Base-by-base conservation (phyloP, 2,888 invertebrate genomes). In the Lasius platythorax region DNA sequence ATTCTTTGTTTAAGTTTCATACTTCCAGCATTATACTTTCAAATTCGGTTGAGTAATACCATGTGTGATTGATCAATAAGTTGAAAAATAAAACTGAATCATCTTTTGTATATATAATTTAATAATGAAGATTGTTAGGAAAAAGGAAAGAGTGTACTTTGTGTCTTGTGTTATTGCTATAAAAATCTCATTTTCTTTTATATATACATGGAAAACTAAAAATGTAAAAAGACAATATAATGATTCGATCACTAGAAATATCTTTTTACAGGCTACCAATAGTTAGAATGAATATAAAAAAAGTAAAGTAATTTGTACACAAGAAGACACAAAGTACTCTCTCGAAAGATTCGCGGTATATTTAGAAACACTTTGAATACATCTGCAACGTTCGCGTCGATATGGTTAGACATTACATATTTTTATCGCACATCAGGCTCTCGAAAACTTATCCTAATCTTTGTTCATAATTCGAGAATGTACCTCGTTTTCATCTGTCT, bases 381-480 rank as follows among this genome's bases (percentile, higher is more conserved):
- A 56, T 63, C 67, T 72, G 18, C 40, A 73, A 84, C 83, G 70
- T 74, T 82, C 78, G 64, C 79, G 66, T 85, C 90, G 88, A 90
- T 90, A 90, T 90, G 90, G 83, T 88, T 85, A 87, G 75, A 83
- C 88, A 82, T 85, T 85, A 53, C n/a, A 53, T 2, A 70, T 84
- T 50, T 72, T 83, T 84, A 85, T 87, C 83, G 78, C 79, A 83
- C 33, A 67, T 58, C 84, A 83, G 79, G 74, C 46, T 78, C 64
- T 82, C 75, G 70, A 83, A 70, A 86, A 85, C 72, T 78, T 66
- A 67, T 8, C 8, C 9, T 61, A 56, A 64, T 30, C 61, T 72
- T 79, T 83, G 68, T 78, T 66, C 58, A 28, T 76, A 61, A n/a
- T 87, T 83, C 73, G 83, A 85, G 82, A 89, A 84, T 85, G 70